Conservation (phyloP, 1,140 invertebrate genomes). For the Sminthurides bifidus region DNA sequence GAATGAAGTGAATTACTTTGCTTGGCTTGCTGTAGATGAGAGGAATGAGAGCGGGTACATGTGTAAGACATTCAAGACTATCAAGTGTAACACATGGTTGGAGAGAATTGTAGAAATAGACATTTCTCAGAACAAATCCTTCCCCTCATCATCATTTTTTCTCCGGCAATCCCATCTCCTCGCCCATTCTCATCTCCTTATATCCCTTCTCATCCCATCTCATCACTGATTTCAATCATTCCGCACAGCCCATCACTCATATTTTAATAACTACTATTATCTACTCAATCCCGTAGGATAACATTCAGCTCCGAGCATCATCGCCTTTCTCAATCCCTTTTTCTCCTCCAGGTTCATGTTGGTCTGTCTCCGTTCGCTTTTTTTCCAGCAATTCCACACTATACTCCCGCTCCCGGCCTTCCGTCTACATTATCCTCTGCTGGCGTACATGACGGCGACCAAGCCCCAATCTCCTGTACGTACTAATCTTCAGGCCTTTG, state of each 20-base stretch:
- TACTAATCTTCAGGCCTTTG: too few species aligned
- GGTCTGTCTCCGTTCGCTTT: background rate
- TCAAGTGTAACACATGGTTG: background rate
- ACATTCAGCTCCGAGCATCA: too few species aligned
- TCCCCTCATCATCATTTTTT: conserved; percentile 29
- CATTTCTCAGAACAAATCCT: conserved; percentile 20
- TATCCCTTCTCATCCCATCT: background rate
- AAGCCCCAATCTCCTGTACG: too few species aligned
- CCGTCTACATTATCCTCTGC: too few species aligned
- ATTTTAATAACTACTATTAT: conserved; percentile 11
- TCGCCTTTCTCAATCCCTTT: too few species aligned
- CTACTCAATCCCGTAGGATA: background rate
- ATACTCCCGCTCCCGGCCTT: too few species aligned
- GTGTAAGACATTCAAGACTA: background rate
- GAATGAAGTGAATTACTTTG: too few species aligned
- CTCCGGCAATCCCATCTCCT: conserved; percentile 12
- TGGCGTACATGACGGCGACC: too few species aligned
- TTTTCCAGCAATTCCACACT: too few species aligned
- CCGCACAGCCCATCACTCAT: conserved; percentile 6
- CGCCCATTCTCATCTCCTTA: conserved; percentile 19
- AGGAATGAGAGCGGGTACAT: background rate
- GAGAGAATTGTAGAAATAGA: conserved; percentile 23
- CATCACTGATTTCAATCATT: conserved; percentile 11
- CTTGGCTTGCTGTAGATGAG: too few species aligned
- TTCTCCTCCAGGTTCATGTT: too few species aligned